phyloP scores from a whole-genome alignment of 2,797 vertebrate genomes.

The Halcyon leucocephala region DNA sequence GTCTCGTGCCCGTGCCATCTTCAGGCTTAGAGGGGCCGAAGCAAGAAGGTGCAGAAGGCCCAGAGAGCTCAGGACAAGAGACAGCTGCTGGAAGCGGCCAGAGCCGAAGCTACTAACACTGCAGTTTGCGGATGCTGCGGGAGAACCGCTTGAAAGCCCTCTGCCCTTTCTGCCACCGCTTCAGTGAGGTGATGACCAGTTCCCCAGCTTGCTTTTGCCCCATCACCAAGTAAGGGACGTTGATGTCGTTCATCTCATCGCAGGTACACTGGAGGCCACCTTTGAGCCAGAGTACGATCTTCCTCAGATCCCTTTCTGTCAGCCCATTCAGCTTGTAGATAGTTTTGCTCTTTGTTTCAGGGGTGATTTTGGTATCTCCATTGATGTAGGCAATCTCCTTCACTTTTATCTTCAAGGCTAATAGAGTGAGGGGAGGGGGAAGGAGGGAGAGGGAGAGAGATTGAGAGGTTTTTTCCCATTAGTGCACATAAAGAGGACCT shows the following conservation, averaged over 20 bases:
- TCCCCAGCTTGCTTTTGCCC: conserved; percentile 94
- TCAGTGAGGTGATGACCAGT: conserved; percentile 96
- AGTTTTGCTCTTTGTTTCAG: conserved; percentile 96
- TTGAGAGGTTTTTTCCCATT: conserved; percentile 37
- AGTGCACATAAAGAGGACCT: conserved; percentile 65
- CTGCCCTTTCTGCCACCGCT: conserved; percentile 97
- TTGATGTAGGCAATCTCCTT: conserved; percentile 99
- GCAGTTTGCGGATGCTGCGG: conserved; percentile 95
- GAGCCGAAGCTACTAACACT: conserved; percentile 83
- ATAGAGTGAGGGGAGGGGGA: conserved; percentile 38
- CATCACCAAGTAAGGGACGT: conserved; percentile 96
- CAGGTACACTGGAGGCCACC: conserved; percentile 96
- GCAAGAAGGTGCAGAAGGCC: conserved; percentile 69
- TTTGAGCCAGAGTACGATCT: conserved; percentile 93
- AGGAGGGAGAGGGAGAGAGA: conserved; percentile 34
- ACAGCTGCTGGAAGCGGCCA: neutral
- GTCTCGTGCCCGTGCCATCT: conserved; percentile 29
- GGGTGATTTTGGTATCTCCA: conserved; percentile 96
- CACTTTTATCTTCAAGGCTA: conserved; percentile 98
- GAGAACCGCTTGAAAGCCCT: conserved; percentile 95
- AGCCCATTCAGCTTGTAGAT: conserved; percentile 96
- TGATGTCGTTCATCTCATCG: conserved; percentile 97
- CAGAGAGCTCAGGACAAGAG: conserved; percentile 29
- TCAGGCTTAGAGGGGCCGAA: conserved; percentile 25
- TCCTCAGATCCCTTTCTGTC: conserved; percentile 92